Percentiles rank a stretch among this genome's conserved stretches.
These are phyloP conservation scores for Setophaga petechia DNA, from an alignment of 2,113 vertebrate species.

Conservation along the genomic window DNA sequence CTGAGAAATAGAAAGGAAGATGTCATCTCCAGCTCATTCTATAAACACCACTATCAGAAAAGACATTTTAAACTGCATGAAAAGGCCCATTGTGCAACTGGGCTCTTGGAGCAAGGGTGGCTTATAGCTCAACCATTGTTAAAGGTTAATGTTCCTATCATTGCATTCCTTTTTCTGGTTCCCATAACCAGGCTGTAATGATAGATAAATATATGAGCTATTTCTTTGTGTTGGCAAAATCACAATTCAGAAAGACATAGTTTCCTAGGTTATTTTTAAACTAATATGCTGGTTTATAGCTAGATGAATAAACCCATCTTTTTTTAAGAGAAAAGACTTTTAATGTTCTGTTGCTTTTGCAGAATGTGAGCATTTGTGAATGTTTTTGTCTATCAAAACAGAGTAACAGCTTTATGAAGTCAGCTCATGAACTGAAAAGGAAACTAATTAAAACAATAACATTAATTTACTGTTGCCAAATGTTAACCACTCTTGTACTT, in stretches of 20 bases:
- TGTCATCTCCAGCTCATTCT: constrained; percentile 37
- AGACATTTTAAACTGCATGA: constrained; percentile 28
- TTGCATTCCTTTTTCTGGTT: constrained; percentile 57
- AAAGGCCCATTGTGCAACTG: constrained; percentile 33
- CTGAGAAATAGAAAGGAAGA: constrained; percentile 8
- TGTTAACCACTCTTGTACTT: constrained; percentile 19
- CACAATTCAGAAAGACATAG: constrained; percentile 67
- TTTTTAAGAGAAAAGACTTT: constrained; percentile 31
- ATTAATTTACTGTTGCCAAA: constrained; percentile 14
- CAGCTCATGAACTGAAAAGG: constrained; percentile 6
- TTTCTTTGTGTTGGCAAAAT: constrained; percentile 74
- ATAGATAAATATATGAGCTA: constrained; percentile 65
- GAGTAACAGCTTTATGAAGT: constrained; percentile 24
- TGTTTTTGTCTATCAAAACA: background rate
- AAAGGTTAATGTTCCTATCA: constrained; percentile 60
- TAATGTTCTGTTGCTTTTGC: constrained; percentile 17
- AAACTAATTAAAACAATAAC: constrained; percentile 40
- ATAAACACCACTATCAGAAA: constrained; percentile 43
- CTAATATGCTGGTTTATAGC: constrained; percentile 52
- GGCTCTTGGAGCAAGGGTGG: constrained; percentile 20
- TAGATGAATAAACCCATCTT: constrained; percentile 53
- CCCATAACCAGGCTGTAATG: constrained; percentile 48
- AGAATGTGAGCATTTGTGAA: background rate
- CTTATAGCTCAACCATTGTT: constrained; percentile 40
- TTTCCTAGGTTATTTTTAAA: constrained; percentile 74